These are phyloP conservation scores for Entomobrya proxima DNA, from an alignment of 2,888 invertebrate genomes.

Conservation along the genomic window DNA sequence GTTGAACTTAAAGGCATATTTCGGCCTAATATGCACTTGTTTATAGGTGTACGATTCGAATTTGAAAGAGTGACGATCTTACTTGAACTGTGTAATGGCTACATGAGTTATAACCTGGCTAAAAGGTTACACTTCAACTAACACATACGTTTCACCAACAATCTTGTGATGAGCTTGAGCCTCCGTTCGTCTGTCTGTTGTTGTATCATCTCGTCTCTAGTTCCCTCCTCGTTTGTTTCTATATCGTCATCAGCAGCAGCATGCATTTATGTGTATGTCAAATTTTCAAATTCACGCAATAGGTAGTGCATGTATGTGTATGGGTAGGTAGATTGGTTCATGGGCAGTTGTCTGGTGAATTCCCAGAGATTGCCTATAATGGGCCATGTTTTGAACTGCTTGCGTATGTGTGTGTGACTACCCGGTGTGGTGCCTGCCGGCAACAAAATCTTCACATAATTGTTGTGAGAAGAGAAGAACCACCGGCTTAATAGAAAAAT, in stretches of 20 bases:
- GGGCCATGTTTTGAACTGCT: not conserved
- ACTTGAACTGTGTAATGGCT: slow-evolving; percentile 62
- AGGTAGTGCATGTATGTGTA: slow-evolving; percentile 1
- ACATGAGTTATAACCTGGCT: slow-evolving; percentile 68
- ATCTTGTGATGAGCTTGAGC: slow-evolving; percentile 56
- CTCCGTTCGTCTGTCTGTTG: slow-evolving; percentile 41
- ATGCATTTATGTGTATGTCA: not conserved
- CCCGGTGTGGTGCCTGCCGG: slow-evolving; percentile 69
- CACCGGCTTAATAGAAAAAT: slow-evolving; percentile 65
- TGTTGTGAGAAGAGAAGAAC: slow-evolving; percentile 60
- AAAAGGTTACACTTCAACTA: slow-evolving; percentile 70
- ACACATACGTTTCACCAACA: slow-evolving; percentile 69
- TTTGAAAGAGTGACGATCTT: slow-evolving; percentile 56
- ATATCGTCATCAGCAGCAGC: slow-evolving; percentile 37
- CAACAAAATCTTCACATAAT: slow-evolving; percentile 62
- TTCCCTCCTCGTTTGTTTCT: slow-evolving; percentile 49
- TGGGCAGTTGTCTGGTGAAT: slow-evolving; percentile 24
- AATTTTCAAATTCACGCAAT: not conserved
- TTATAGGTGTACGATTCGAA: not conserved
- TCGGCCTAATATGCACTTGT: not conserved
- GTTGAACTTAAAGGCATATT: slow-evolving; percentile 3
- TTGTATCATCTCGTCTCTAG: slow-evolving; percentile 1
- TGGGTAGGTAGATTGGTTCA: too few relatives aligned
- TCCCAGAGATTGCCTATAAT: slow-evolving; percentile 8
- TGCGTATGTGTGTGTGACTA: slow-evolving; percentile 39